phyloP scores from a whole-genome alignment of 2,797 vertebrate species.

The Enteromius treurensis region DNA sequence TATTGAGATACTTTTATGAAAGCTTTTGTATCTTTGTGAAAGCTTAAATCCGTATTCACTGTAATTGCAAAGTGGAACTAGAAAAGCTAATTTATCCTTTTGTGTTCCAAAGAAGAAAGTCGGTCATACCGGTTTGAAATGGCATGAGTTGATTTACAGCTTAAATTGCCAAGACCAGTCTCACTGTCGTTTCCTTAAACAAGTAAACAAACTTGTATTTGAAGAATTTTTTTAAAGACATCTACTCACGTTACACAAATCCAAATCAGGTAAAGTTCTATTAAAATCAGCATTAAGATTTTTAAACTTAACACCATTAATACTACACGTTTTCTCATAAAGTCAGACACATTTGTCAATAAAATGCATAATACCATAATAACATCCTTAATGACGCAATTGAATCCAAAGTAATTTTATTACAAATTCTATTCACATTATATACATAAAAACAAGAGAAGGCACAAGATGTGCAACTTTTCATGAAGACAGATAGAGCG shows the following conservation, averaged over 20 bases:
- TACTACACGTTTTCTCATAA: neutral
- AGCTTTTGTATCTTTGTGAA: neutral
- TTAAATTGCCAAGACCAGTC: neutral
- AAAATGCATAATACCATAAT: neutral
- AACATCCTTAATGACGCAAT: neutral
- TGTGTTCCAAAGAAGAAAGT: slow-evolving; percentile 2
- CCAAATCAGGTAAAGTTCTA: neutral
- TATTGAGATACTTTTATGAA: neutral
- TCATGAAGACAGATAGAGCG: slow-evolving; percentile 58
- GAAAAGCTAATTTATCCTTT: neutral
- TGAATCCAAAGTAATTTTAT: slow-evolving; percentile 50
- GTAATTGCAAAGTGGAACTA: neutral
- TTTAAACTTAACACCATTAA: neutral
- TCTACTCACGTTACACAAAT: neutral
- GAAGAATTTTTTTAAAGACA: neutral
- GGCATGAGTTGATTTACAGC: neutral
- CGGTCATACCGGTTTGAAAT: neutral
- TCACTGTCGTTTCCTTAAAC: neutral
- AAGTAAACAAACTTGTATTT: neutral
- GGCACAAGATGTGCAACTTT: slow-evolving; percentile 45
- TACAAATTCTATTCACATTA: slow-evolving; percentile 77
- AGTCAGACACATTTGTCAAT: neutral
- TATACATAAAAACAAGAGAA: slow-evolving; percentile 69
- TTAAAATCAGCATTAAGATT: neutral
- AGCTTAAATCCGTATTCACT: neutral